Base-by-base conservation (phyloP, 2,888 invertebrate species). In the Melanophora roralis region DNA sequence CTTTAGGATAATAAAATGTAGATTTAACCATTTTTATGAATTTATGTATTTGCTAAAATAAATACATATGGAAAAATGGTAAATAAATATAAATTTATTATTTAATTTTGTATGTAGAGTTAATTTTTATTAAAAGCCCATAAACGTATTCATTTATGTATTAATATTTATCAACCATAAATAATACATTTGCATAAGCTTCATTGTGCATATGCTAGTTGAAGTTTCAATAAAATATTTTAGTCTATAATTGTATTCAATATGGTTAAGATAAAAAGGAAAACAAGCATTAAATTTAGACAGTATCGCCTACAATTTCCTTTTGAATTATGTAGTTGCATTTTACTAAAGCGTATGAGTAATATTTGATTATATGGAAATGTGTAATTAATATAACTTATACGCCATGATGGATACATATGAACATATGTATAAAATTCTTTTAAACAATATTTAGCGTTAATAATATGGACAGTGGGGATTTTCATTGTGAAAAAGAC, bases 301-400 rank as follows among this genome's bases (percentile, higher is more conserved):
- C 27, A 55, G 45, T 21, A 19, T 12, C 21, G 23, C n/a, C 27
- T 19, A 27, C 27, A 38, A 9, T 40, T 74, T 55, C 12, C 34
- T 21, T 21, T 59, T 3, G 5, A 59, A 40, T 27, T 34, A 45
- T 47, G 27, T 2, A 32, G 16, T 73, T 4, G n/a, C 27, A 27
- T 43, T 5, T 9, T 45, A 9, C 0, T 53, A 38, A 62, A 32
- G 53, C 75, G 60, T 62, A 76, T 76, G 68, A 68, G 68, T 62
- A 53, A 47, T 76, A 69, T 69, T 76, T 76, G 43, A 62, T 69
- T 62, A 62, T 57, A 40, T 16, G 16, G 62, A 40, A 55, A 57
- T 40, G 32, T 14, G 27, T 32, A 32, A 73, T 73, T 57, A 65
- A 73, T 65, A 55, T 73, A 2, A 49, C 57, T 74, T 34, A 74